These are phyloP conservation scores for Orgyia antiqua DNA, from an alignment of 2,888 invertebrate genomes.

Conservation along the genomic window DNA sequence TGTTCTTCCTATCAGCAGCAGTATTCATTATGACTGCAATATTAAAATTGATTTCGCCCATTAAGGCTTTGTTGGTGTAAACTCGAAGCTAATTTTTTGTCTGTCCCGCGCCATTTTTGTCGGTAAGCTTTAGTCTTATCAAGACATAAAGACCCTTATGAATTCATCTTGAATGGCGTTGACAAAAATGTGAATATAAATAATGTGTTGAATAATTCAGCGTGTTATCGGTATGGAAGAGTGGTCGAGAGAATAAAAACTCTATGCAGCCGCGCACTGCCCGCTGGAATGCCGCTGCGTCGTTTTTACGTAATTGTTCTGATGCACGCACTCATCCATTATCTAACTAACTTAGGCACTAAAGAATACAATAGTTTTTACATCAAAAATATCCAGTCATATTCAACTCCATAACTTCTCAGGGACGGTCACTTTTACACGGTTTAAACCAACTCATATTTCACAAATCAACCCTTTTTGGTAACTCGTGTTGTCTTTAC, in stretches of 20 bases:
- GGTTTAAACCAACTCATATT: no score
- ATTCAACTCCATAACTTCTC: conserved; percentile 18
- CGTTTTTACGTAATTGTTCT: conserved; percentile 75
- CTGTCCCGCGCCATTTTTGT: conserved; percentile 46
- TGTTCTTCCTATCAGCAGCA: no score
- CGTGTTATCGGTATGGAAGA: conserved; percentile 73
- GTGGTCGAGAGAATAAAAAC: conserved; percentile 55
- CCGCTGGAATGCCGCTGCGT: conserved; percentile 62
- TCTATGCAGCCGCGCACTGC: conserved; percentile 43
- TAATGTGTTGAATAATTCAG: conserved; percentile 75
- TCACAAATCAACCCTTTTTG: no score
- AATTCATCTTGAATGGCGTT: conserved; percentile 74
- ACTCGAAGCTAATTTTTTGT: conserved; percentile 50
- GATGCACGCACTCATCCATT: conserved; percentile 74
- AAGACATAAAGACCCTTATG: conserved; percentile 76
- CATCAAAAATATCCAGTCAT: conserved; percentile 20
- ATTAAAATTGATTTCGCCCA: conserved; percentile 35
- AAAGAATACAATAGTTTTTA: conserved; percentile 26
- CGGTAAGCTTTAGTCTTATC: conserved; percentile 73
- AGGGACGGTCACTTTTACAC: neutral
- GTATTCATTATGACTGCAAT: conserved; percentile 8
- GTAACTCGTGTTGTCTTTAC: no score
- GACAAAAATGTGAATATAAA: conserved; percentile 77
- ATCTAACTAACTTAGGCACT: conserved; percentile 48
- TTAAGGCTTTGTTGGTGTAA: conserved; percentile 46